Evolutionary conservation across 1,140 invertebrate genomes (phyloP).

Genomic region (Drosophila leontia): DNA sequence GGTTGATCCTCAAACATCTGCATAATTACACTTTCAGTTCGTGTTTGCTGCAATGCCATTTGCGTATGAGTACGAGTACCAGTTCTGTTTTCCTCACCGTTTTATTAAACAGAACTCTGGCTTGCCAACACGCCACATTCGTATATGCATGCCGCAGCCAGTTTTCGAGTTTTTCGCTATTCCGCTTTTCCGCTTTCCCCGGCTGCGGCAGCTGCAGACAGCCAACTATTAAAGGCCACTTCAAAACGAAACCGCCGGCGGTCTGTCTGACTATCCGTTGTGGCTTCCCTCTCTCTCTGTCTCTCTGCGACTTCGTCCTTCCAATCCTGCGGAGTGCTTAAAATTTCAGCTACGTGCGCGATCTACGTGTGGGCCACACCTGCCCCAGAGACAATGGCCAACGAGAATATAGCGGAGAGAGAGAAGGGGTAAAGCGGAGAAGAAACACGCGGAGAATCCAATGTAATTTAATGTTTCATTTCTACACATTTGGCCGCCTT

Average conservation of each 20-base stretch:
- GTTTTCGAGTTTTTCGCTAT: constrained; percentile 14
- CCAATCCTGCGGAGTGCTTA: constrained; percentile 64
- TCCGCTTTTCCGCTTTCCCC: constrained; percentile 23
- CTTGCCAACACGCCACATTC: constrained; percentile 62
- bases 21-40: constrained; percentile 78
- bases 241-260: constrained; percentile 69
- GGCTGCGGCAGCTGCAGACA: constrained; percentile 70
- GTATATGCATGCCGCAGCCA: constrained; percentile 31
- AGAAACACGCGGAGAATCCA: constrained; percentile 34
- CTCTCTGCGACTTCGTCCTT: background rate
- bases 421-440: background rate
- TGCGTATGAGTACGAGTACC: constrained; percentile 24
- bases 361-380: constrained; percentile 74
- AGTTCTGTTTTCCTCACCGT: constrained; percentile 55
- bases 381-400: constrained; percentile 55
- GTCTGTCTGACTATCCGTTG: constrained; percentile 47
- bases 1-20: constrained; percentile 62
- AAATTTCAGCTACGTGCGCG: constrained; percentile 72
- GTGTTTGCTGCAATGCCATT: constrained; percentile 60
- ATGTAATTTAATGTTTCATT: constrained; percentile 82
- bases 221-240: constrained; percentile 80
- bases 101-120: constrained; percentile 74
- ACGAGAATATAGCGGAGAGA: constrained; percentile 3
- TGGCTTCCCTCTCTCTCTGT: constrained; percentile 9
- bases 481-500: constrained; percentile 69